A percentile compares a stretch with the other conserved stretches of the same genome.
phyloP scores from a whole-genome alignment of 1,140 invertebrate species.

The Zaprionus vittiger region DNA sequence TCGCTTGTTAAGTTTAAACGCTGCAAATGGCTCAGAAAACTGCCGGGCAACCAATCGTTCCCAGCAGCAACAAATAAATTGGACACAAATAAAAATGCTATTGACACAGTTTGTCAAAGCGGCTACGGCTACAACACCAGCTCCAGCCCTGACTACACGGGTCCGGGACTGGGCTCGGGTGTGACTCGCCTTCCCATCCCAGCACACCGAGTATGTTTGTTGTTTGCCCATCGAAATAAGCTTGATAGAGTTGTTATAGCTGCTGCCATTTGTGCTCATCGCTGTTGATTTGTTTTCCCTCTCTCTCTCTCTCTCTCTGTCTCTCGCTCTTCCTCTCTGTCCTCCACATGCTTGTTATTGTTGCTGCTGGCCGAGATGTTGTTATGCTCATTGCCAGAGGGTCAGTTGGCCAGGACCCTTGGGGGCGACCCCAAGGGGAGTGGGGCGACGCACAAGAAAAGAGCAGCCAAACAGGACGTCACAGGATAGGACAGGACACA shows the following conservation, averaged over 20 bases:
- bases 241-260: constrained; percentile 81
- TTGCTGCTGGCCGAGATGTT: constrained; percentile 23
- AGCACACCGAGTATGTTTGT: constrained; percentile 17
- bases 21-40: constrained; percentile 82
- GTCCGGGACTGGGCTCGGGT: not conserved
- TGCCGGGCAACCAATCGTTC: constrained; percentile 63
- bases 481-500: constrained; percentile 4
- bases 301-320: not conserved
- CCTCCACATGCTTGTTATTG: constrained; percentile 18
- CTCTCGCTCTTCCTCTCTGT: not conserved
- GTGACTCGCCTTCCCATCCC: not conserved
- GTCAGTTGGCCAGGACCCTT: constrained; percentile 34
- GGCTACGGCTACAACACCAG: constrained; percentile 1
- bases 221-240: constrained; percentile 78
- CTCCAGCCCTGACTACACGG: not conserved
- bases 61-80: constrained; percentile 57
- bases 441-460: constrained; percentile 26
- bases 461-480: constrained; percentile 21
- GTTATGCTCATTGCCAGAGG: constrained; percentile 29
- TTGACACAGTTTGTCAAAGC: constrained; percentile 83
- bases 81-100: constrained; percentile 84
- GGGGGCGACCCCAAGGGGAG: constrained; percentile 9
- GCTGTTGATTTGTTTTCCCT: constrained; percentile 76
- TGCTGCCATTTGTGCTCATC: constrained; percentile 76
- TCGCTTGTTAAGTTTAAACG: constrained; percentile 81